Evolutionary conservation across 2,888 invertebrate species (phyloP), one percentile per base, ranked within the genome.

Genomic region (Disparrhopalites patrizii): DNA sequence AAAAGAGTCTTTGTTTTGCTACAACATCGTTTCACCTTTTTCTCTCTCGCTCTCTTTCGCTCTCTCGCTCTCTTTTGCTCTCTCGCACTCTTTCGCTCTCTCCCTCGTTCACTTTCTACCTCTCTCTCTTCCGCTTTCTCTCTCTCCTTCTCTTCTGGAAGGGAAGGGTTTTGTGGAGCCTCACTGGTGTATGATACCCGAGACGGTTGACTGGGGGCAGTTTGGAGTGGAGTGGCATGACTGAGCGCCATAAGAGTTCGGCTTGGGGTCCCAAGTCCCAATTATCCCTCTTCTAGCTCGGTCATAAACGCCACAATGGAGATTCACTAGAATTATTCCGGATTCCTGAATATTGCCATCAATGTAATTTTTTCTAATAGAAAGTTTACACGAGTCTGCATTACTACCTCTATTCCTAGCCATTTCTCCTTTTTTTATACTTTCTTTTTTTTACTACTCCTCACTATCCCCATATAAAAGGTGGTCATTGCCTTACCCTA

Each of bases 281-380:
- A 72, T 72, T 72, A 72, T 72, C 66, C 72, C 67, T 67, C 67
- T 68, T n/a, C 68, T 65, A 69, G 68, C 69, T 68, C 68, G 68
- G 68, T 70, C 72, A 68, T 72, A 72, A 72, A 72, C 72, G 69
- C 72, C 70, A 72, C 69, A 70, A 72, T 70, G 68, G 70, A 70
- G 70, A 72, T 72, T 72, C 70, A 70, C 66, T 66, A 68, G 68
- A 68, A 67, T 64, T 69, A 69, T 72, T 70, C 69, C 70, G 68
- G 70, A 68, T 72, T 69, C 72, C 61, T 43, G 62, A 67, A 67
- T 67, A 62, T 62, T 67, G 61, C 66, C 58, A 62, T 67, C 52
- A 67, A 67, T 66, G 66, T 62, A 66, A 66, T 66, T 62, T 66
- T 60, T 66, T 62, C 56, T 67, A 67, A 67, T 67, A 62, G 62